These are phyloP conservation scores for Sparidentex hasta DNA, from an alignment of 2,797 vertebrate species.

Conservation along the genomic window DNA sequence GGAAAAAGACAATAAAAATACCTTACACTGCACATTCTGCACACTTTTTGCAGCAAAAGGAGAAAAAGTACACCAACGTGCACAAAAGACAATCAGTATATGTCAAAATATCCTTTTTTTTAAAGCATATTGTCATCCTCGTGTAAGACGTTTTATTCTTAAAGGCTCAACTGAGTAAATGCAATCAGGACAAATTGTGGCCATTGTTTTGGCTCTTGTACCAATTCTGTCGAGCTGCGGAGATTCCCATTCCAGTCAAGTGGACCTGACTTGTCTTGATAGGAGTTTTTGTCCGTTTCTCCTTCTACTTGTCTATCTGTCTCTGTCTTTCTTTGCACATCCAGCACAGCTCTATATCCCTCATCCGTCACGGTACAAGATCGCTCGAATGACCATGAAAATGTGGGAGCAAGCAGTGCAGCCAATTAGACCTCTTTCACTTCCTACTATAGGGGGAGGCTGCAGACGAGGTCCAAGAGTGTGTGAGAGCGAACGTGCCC, in stretches of 20 bases:
- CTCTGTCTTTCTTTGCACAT: conserved; percentile 17
- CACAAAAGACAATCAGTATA: too few relatives aligned
- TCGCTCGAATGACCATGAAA: conserved; percentile 68
- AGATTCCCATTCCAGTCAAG: neutral
- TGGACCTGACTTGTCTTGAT: conserved; percentile 1
- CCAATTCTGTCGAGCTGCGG: neutral
- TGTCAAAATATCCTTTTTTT: too few relatives aligned
- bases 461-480: conserved; percentile 25
- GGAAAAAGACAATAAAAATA: too few relatives aligned
- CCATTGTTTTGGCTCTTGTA: neutral
- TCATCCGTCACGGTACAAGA: conserved; percentile 48
- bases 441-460: conserved; percentile 33
- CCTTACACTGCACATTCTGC: too few relatives aligned
- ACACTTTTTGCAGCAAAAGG: too few relatives aligned
- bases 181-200: too few relatives aligned
- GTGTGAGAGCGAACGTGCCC: conserved; percentile 8
- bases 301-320: conserved; percentile 11
- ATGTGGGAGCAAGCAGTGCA: conserved; percentile 47
- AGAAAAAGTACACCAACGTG: too few relatives aligned
- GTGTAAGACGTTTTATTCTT: too few relatives aligned
- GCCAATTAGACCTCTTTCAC: conserved; percentile 62
- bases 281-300: conserved; percentile 2
- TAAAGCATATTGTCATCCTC: too few relatives aligned
- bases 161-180: too few relatives aligned
- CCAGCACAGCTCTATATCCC: conserved; percentile 1